Evolutionary conservation across 2,797 vertebrate species (phyloP).

Genomic region (Pseudomugil tenellus): DNA sequence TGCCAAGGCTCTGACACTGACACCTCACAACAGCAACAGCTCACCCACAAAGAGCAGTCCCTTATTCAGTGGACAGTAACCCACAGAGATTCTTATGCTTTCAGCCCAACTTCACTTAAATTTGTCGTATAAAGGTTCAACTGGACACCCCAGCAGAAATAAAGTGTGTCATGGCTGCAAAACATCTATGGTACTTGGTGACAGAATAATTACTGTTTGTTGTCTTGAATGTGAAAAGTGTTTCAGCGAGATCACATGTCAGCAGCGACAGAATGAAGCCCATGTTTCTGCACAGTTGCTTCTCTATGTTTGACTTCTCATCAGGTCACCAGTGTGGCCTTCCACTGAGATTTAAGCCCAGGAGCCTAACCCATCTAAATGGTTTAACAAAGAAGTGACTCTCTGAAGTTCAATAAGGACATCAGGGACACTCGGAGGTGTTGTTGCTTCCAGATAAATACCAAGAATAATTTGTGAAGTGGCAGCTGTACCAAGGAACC

Average conservation of each 20-base stretch:
- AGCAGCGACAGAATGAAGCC: conserved; percentile 48
- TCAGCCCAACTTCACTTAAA: conserved; percentile 7
- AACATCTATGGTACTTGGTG: conserved; percentile 12
- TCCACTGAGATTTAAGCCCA: conserved; percentile 35
- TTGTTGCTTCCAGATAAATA: conserved; percentile 4
- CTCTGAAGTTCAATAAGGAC: conserved; percentile 31
- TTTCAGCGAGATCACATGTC: conserved; percentile 61
- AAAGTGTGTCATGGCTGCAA: conserved; percentile 22
- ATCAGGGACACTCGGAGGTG: conserved; percentile 16
- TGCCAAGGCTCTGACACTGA: conserved; percentile 71
- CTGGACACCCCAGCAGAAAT: conserved; percentile 15
- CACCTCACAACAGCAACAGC: conserved; percentile 60
- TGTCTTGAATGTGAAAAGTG: conserved; percentile 46
- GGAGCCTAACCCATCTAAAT: conserved; percentile 25
- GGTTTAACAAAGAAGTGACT: conserved; percentile 47
- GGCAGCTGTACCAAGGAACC: too few species aligned
- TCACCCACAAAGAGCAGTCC: conserved; percentile 65
- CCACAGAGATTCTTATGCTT: conserved; percentile 11
- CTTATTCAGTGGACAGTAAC: conserved; percentile 43
- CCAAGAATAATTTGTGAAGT: not conserved
- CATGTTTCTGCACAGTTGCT: conserved; percentile 58
- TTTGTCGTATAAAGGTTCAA: conserved; percentile 19
- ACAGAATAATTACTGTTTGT: conserved; percentile 53
- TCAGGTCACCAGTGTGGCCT: conserved; percentile 32
- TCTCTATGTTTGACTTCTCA: conserved; percentile 45